phyloP scores from a whole-genome alignment of 2,113 vertebrate species.

The Odontophorus gujanensis region DNA sequence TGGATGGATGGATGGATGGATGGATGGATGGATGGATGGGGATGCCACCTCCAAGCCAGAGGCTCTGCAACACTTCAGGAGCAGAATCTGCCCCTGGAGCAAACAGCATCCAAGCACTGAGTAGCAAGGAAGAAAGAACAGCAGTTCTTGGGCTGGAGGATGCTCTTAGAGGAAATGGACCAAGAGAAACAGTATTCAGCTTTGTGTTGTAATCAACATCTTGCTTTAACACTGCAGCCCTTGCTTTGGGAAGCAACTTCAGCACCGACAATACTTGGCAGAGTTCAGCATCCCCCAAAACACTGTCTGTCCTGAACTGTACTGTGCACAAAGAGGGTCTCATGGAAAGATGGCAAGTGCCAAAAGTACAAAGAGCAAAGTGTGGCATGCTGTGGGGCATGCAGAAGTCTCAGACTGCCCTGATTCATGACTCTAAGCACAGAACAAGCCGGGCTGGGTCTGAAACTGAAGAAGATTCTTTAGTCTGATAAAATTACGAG shows the following conservation, averaged over 20 bases:
- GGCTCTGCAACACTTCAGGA: background rate
- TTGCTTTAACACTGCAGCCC: background rate
- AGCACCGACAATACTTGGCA: fast-evolving
- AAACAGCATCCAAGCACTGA: background rate
- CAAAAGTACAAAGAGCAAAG: background rate
- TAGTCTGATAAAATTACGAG: background rate
- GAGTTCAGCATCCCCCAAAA: fast-evolving
- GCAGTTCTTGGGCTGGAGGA: background rate
- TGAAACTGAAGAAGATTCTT: background rate
- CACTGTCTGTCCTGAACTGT: fast-evolving
- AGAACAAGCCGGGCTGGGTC: background rate
- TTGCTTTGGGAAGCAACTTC: background rate
- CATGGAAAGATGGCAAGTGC: fast-evolving
- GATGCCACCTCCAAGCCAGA: background rate
- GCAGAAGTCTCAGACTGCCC: background rate
- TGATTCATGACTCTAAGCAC: fast-evolving
- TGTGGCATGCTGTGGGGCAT: fast-evolving
- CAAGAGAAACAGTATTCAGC: background rate
- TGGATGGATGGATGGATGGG: background rate
- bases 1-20: too few relatives aligned
- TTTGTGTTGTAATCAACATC: background rate
- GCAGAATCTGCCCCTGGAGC: background rate
- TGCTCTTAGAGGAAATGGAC: background rate
- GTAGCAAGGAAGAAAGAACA: background rate
- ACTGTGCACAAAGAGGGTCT: fast-evolving